These are phyloP conservation scores for Serrognathus titanus DNA, from an alignment of 2,888 invertebrate species.

Conservation along the genomic window DNA sequence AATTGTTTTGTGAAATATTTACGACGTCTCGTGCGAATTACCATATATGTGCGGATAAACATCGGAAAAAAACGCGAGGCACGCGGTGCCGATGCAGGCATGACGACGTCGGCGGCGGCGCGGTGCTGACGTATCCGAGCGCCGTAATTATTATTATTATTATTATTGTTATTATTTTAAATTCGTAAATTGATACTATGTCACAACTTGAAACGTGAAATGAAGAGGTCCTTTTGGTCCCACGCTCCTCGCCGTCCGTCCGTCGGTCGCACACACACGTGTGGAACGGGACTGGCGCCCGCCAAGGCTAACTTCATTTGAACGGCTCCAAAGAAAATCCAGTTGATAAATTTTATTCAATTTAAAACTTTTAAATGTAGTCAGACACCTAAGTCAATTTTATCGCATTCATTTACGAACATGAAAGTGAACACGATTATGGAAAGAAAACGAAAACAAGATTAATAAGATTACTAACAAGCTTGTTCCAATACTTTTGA, in stretches of 20 bases:
- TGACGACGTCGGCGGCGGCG: background rate
- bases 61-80: too few species aligned
- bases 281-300: conserved; percentile 10
- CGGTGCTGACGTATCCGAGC: background rate
- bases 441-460: too few species aligned
- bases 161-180: background rate
- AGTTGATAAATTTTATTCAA: conserved; percentile 12
- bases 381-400: too few species aligned
- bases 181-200: background rate
- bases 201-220: background rate
- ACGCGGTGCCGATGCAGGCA: too few species aligned
- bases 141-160: background rate
- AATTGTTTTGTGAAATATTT: too few species aligned
- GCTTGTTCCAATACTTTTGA: too few species aligned
- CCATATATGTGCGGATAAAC: too few species aligned
- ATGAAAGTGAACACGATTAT: too few species aligned
- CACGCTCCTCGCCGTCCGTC: conserved; percentile 8
- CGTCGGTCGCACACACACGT: conserved; percentile 13
- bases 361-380: too few species aligned
- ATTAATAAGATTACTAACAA: too few species aligned
- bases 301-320: conserved; percentile 23
- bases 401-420: too few species aligned
- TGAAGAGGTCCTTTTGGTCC: conserved; percentile 14
- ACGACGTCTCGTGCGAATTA: too few species aligned
- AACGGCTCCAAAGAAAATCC: conserved; percentile 17